Conservation (phyloP, 1,140 invertebrate genomes). For the Maniola jurtina region DNA sequence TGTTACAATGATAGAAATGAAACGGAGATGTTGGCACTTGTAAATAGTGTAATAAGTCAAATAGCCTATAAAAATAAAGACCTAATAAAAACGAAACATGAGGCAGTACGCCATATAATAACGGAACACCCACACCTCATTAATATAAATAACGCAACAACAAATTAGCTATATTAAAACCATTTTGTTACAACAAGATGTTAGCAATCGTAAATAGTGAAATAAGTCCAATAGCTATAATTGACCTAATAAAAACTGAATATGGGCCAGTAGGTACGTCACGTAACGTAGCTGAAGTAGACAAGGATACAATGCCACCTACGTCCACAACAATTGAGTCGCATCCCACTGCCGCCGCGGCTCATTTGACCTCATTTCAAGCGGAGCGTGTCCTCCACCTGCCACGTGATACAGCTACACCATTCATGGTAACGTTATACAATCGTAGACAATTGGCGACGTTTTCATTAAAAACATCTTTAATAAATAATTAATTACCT, state of each 20-base stretch:
- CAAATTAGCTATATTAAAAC: too few species aligned
- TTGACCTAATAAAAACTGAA: constrained; percentile 30
- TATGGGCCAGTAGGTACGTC: constrained; percentile 12
- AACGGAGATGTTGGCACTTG: too few species aligned
- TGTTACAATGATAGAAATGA: too few species aligned
- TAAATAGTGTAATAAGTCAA: too few species aligned
- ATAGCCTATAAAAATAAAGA: too few species aligned
- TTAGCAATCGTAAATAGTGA: not conserved
- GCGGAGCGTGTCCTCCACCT: constrained; percentile 48
- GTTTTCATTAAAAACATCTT: too few species aligned
- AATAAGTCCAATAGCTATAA: constrained; percentile 2
- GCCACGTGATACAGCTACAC: constrained; percentile 24
- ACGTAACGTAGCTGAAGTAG: constrained; percentile 7
- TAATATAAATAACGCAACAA: too few species aligned
- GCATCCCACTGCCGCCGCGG: constrained; percentile 45
- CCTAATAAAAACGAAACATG: too few species aligned
- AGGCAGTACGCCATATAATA: too few species aligned
- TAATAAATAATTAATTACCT: too few species aligned
- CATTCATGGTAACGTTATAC: not conserved
- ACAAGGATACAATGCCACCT: constrained; percentile 40
- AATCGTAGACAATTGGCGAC: not conserved
- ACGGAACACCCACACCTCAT: too few species aligned
- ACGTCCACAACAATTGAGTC: constrained; percentile 54
- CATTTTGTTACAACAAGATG: not conserved
- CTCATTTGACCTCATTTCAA: constrained; percentile 60